Conservation (phyloP, 2,797 vertebrate species). For the Crypturellus tataupa region DNA sequence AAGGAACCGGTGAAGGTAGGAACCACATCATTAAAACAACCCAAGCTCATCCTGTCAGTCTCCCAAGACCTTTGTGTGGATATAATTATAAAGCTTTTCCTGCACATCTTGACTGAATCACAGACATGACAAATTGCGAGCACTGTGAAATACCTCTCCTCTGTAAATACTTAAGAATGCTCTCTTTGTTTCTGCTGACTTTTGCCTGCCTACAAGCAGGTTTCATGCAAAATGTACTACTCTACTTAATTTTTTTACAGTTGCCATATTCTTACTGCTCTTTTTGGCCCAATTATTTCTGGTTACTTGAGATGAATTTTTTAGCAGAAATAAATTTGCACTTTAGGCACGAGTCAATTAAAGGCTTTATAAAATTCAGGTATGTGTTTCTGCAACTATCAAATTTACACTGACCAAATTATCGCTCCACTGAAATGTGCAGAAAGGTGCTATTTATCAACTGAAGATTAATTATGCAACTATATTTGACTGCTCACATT, state of each 20-base stretch:
- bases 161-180: neutral
- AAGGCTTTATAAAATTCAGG: neutral
- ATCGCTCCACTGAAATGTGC: neutral
- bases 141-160: neutral
- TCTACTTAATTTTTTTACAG: neutral
- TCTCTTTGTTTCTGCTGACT: neutral
- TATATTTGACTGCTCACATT: neutral
- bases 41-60: neutral
- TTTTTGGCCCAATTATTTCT: neutral
- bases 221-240: neutral
- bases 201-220: neutral
- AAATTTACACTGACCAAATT: neutral
- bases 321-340: neutral
- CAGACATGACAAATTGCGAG: neutral
- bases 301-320: neutral
- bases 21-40: neutral
- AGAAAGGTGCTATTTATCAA: neutral
- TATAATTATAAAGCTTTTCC: neutral
- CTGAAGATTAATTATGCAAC: conserved; percentile 22
- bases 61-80: neutral
- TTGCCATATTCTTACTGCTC: neutral
- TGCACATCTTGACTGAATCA: neutral
- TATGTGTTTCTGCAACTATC: neutral
- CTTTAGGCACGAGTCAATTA: neutral
- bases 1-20: neutral